Evolutionary conservation across 2,797 vertebrate species (phyloP).

Genomic region (Pantherophis alleghaniensis): DNA sequence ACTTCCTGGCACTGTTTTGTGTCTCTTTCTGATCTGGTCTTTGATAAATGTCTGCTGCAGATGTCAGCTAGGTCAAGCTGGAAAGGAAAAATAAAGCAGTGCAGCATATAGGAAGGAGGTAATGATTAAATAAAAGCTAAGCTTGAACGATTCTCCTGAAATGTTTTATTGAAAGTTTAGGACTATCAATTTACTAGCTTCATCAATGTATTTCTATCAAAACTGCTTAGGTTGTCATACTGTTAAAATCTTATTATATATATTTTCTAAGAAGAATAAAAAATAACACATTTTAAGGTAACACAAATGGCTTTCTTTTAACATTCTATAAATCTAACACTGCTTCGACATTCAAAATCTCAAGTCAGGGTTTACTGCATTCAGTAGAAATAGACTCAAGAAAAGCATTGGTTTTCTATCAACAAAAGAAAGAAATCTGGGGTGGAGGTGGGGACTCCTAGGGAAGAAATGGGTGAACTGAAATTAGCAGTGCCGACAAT

Average conservation of each 20-base stretch:
- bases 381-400: constrained; percentile 8
- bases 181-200: background rate
- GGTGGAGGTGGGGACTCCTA: background rate
- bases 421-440: background rate
- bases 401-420: constrained; percentile 10
- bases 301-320: constrained; percentile 13
- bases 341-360: background rate
- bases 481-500: background rate
- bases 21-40: constrained; percentile 21
- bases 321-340: constrained; percentile 36
- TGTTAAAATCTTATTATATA: constrained; percentile 35
- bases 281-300: constrained; percentile 4
- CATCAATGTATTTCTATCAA: constrained; percentile 24
- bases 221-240: constrained; percentile 6
- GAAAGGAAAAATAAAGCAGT: background rate
- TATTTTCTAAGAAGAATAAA: constrained; percentile 46
- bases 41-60: constrained; percentile 38
- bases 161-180: constrained; percentile 21
- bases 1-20: constrained; percentile 33
- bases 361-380: background rate
- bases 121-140: constrained; percentile 8
- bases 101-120: background rate
- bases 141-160: background rate
- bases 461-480: background rate
- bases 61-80: background rate